Base-by-base conservation (phyloP, 2,113 vertebrate genomes). In the Phrynosoma blainvillii region DNA sequence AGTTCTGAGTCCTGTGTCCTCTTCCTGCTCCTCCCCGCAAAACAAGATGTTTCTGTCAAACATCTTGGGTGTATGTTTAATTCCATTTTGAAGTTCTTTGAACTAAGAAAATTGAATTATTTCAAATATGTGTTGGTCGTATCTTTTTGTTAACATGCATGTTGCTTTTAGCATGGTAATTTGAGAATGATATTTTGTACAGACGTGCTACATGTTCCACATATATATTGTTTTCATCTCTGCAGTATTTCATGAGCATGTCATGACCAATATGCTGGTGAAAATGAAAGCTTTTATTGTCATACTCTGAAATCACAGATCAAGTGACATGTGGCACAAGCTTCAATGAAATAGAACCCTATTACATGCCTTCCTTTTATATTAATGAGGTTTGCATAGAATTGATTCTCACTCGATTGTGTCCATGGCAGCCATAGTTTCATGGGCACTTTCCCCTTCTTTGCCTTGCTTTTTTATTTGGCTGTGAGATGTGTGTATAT, bases 241-340 rank as follows among this genome's bases (percentile, higher is more conserved):
- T 94, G 84, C 90, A 92, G 82, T 94, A 96, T 94, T 91, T 96
- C 90, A 97, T 95, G 89, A 93, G 95, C 95, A 95, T 95, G 96
- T 96, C 96, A 96, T 89, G 96, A 96, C 95, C 97, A 96, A 54
- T 95, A 95, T 95, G 92, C 94, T 20, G 81, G 70, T 93, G 11
- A 47, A 71, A 91, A 94, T 93, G 89, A 78, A 92, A 0, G 1
- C 89, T 92, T 23, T 87, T 77, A 73, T 2, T 18, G 82, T 90
- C 1, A 11, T 73, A 0, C 62, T 36, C 40, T 18, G 36, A 20
- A 88, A 36, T 84, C 32, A 56, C 32, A 81, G 83, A 40, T 84
- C 54, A 87, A 85, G 66, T 87, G 2, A 66, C 79, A 36, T 25
- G 18, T 75, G 18, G 20, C 27, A 40, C 70, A 65, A 30, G 16